Conservation (phyloP, 2,888 invertebrate species). For the Fissipunctia ypsillon region DNA sequence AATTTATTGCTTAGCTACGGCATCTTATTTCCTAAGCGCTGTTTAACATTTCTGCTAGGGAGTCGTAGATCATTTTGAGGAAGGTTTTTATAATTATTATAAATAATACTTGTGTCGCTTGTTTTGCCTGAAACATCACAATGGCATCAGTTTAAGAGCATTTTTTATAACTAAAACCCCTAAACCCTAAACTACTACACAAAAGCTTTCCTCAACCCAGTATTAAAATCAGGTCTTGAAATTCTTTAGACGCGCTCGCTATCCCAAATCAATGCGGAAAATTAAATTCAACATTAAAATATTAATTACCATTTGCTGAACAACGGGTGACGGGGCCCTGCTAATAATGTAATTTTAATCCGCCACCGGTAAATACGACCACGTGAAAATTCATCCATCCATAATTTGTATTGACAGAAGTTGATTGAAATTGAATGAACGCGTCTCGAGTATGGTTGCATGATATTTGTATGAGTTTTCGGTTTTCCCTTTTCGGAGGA, state of each 20-base stretch:
- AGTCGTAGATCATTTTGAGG: constrained; percentile 9
- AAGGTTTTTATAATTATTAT: neutral
- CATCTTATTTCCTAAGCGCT: constrained; percentile 34
- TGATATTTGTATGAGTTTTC: constrained; percentile 71
- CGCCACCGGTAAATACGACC: constrained; percentile 49
- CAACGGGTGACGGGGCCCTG: constrained; percentile 7
- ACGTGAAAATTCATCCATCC: constrained; percentile 65
- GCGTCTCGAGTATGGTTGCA: constrained; percentile 58
- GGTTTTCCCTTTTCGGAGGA: constrained; percentile 60
- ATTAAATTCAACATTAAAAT: constrained; percentile 36
- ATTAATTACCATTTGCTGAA: constrained; percentile 50
- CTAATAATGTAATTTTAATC: constrained; percentile 64
- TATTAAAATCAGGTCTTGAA: neutral
- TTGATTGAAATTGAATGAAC: constrained; percentile 67
- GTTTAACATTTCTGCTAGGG: constrained; percentile 10
- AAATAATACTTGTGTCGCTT: neutral
- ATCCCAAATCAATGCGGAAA: constrained; percentile 19
- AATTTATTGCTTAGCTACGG: constrained; percentile 36
- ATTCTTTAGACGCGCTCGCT: neutral
- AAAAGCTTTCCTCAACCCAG: neutral
- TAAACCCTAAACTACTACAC: neutral
- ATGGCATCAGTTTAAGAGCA: too few relatives aligned
- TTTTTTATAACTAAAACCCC: neutral
- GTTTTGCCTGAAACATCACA: neutral
- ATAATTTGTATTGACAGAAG: constrained; percentile 69